These are phyloP conservation scores for Choloepus hoffmanni DNA, from an alignment of 2,113 vertebrate species.

Conservation along the genomic window DNA sequence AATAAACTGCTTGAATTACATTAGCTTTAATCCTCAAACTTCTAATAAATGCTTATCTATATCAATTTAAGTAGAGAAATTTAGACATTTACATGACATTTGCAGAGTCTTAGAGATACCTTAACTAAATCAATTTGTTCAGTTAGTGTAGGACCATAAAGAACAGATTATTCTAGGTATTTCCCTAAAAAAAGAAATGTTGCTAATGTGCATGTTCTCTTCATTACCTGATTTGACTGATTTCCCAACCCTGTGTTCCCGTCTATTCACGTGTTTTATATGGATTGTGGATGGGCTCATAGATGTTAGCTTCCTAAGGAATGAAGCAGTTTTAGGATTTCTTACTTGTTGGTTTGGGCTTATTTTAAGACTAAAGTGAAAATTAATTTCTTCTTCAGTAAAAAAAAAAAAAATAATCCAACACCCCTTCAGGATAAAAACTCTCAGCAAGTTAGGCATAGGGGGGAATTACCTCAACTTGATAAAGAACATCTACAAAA, in stretches of 20 bases:
- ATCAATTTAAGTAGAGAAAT: not conserved
- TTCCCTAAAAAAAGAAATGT: not conserved
- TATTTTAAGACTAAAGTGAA: conserved; percentile 3
- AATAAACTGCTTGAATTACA: not conserved
- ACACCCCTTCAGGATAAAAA: too few relatives aligned
- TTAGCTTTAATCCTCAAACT: not conserved
- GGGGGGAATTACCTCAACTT: too few relatives aligned
- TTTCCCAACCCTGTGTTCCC: not conserved
- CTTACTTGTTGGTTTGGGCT: not conserved
- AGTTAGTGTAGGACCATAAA: not conserved
- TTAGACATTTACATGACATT: too few relatives aligned
- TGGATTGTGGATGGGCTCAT: not conserved
- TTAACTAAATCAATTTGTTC: conserved; percentile 17
- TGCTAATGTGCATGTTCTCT: not conserved
- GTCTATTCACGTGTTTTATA: not conserved
- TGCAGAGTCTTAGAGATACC: not conserved
- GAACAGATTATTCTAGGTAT: not conserved
- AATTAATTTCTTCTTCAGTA: conserved; percentile 3
- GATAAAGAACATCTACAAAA: too few relatives aligned
- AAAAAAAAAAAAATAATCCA: too few relatives aligned
- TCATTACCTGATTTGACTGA: not conserved
- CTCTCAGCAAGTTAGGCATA: too few relatives aligned
- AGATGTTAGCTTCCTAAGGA: not conserved
- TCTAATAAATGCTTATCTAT: conserved; percentile 42
- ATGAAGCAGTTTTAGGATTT: not conserved